These are phyloP conservation scores for Steinernema scapterisci DNA, from an alignment of 2,888 invertebrate species.

Conservation along the genomic window DNA sequence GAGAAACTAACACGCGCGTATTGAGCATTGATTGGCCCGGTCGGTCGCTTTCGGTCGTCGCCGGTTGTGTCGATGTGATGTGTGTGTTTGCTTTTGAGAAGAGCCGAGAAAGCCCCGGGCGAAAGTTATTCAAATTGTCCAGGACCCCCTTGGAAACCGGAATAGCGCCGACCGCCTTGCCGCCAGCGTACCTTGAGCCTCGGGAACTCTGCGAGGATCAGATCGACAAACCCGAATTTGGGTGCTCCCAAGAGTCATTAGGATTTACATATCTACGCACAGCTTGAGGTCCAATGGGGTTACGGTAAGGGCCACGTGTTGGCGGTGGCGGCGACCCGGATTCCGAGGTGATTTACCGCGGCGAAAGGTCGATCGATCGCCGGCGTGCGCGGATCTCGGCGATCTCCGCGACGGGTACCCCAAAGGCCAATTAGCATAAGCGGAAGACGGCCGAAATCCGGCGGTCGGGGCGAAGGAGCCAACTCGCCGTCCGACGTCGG, in stretches of 20 bases:
- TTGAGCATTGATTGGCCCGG: constrained; percentile 32
- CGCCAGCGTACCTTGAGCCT: not conserved
- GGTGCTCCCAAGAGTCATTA: not conserved
- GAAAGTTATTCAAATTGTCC: constrained; percentile 28
- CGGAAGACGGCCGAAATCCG: constrained; percentile 10
- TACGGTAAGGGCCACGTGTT: constrained; percentile 22
- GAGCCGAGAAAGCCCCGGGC: constrained; percentile 30
- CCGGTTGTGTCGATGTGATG: constrained; percentile 19
- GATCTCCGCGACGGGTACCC: not conserved
- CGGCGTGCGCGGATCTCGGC: not conserved
- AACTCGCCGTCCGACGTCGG: not conserved
- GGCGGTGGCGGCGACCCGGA: not conserved
- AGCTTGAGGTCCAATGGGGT: not conserved
- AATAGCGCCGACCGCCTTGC: not conserved
- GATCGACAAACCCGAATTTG: too few species aligned
- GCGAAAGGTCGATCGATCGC: constrained; percentile 13
- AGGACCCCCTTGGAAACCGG: constrained; percentile 2
- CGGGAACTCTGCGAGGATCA: too few species aligned
- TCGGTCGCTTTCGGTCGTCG: constrained; percentile 23
- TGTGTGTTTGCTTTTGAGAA: constrained; percentile 30
- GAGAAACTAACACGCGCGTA: constrained; percentile 27
- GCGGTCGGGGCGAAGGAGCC: not conserved
- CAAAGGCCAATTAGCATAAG: constrained; percentile 8
- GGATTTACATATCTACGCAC: not conserved
- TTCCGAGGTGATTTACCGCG: not conserved